Percentiles rank a stretch among this genome's conserved stretches.
Evolutionary conservation across 2,888 invertebrate genomes (phyloP).

Genomic region (Cordilura impudica): DNA sequence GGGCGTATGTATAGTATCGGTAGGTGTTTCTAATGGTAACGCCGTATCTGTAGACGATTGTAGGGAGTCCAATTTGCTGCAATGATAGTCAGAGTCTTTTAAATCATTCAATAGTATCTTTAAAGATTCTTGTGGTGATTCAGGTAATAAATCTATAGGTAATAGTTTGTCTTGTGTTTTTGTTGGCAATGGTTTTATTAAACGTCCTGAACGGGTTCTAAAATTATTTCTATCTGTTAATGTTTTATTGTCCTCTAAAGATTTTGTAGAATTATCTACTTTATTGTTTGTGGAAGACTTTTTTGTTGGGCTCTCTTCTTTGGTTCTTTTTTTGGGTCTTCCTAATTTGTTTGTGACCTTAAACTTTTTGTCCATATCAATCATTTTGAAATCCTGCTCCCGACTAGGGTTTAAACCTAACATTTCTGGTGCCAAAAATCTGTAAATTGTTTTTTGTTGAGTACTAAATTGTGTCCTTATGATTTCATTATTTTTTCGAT

Average conservation of each 20-base stretch:
- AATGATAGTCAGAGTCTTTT: constrained; percentile 45
- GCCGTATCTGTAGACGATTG: background rate
- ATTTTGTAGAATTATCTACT: constrained; percentile 19
- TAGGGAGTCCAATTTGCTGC: constrained; percentile 41
- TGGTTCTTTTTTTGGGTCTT: constrained; percentile 67
- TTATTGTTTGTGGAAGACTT: constrained; percentile 25
- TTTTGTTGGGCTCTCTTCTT: constrained; percentile 8
- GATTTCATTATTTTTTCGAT: constrained; percentile 74
- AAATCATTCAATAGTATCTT: constrained; percentile 69
- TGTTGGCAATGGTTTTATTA: constrained; percentile 18
- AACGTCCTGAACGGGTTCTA: constrained; percentile 51
- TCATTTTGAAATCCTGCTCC: background rate
- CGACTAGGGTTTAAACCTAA: constrained; percentile 66
- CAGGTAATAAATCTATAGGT: constrained; percentile 18
- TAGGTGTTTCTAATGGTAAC: background rate
- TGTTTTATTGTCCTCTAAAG: background rate
- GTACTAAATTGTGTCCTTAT: constrained; percentile 70
- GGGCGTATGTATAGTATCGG: background rate
- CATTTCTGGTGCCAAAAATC: constrained; percentile 71
- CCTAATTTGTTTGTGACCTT: constrained; percentile 62
- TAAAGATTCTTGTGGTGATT: constrained; percentile 64
- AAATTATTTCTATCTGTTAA: background rate
- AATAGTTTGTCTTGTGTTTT: background rate
- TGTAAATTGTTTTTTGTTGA: constrained; percentile 73
- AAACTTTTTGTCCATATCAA: constrained; percentile 10